A percentile compares a stretch with the other conserved stretches of the same genome.
Evolutionary conservation across 2,888 invertebrate species (phyloP).

Genomic region (Entomobrya multifasciata): DNA sequence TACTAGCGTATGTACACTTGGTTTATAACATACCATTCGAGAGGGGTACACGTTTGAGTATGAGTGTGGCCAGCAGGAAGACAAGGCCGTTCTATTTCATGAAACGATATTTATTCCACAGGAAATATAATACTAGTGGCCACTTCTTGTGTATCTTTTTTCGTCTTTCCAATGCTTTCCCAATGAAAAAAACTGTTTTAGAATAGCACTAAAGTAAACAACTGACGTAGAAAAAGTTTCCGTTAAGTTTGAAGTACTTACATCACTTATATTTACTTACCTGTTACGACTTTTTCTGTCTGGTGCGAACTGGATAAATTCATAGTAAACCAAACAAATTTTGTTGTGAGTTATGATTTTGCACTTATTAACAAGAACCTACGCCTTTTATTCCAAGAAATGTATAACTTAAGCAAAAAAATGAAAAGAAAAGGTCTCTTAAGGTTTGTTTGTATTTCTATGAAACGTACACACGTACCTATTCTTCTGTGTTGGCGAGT

Average conservation of each 20-base stretch:
- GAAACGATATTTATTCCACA: background rate
- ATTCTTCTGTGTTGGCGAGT: background rate
- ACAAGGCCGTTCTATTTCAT: slow-evolving; percentile 43
- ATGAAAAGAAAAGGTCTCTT: background rate
- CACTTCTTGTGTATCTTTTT: background rate
- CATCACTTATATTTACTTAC: background rate
- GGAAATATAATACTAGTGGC: background rate
- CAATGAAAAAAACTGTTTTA: background rate
- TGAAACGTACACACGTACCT: background rate
- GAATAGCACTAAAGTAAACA: too few relatives aligned
- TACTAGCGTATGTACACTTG: background rate
- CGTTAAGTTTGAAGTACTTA: background rate
- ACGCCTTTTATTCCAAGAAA: background rate
- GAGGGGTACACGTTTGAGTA: background rate
- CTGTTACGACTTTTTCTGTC: too few relatives aligned
- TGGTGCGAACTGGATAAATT: too few relatives aligned
- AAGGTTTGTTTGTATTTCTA: background rate
- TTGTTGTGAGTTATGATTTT: background rate
- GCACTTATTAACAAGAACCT: background rate
- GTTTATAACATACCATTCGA: background rate
- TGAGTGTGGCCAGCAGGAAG: background rate
- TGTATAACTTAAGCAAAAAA: background rate
- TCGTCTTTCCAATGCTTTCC: too few relatives aligned
- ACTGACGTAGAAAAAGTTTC: background rate
- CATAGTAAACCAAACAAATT: background rate